Evolutionary conservation across 1,140 invertebrate species (phyloP).

Genomic region (Latrodectus geometricus): DNA sequence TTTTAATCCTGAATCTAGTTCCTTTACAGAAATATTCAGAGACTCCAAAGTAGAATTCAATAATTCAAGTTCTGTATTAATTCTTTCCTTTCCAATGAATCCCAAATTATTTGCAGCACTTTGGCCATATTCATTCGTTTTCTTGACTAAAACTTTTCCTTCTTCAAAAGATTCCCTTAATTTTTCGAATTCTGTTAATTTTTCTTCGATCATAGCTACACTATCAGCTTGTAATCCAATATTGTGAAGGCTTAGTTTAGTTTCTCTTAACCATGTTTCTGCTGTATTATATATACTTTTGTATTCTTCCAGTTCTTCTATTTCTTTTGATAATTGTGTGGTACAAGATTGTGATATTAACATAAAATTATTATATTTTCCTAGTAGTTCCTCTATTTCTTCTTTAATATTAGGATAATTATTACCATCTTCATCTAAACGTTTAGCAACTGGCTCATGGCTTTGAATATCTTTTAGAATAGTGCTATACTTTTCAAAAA

Average conservation of each 20-base stretch:
- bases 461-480: slow-evolving; percentile 67
- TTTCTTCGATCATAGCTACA: slow-evolving; percentile 79
- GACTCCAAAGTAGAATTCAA: slow-evolving; percentile 88
- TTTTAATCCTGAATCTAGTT: slow-evolving; percentile 81
- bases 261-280: slow-evolving; percentile 87
- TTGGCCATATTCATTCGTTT: slow-evolving; percentile 81
- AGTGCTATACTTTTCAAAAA: slow-evolving; percentile 59
- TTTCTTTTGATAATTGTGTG: slow-evolving; percentile 79
- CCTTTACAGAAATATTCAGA: slow-evolving; percentile 82
- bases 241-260: slow-evolving; percentile 85
- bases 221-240: slow-evolving; percentile 87
- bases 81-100: slow-evolving; percentile 85
- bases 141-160: slow-evolving; percentile 80
- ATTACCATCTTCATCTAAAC: slow-evolving; percentile 66
- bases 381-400: slow-evolving; percentile 78
- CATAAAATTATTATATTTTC: slow-evolving; percentile 58
- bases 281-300: slow-evolving; percentile 84
- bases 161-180: slow-evolving; percentile 77
- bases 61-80: slow-evolving; percentile 86
- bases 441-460: slow-evolving; percentile 77
- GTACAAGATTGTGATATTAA: slow-evolving; percentile 67
- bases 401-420: slow-evolving; percentile 74
- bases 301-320: slow-evolving; percentile 88
- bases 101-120: slow-evolving; percentile 84
- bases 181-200: slow-evolving; percentile 79